Conservation (phyloP, 2,888 invertebrate species). For the Xanthorhoe spadicearia region DNA sequence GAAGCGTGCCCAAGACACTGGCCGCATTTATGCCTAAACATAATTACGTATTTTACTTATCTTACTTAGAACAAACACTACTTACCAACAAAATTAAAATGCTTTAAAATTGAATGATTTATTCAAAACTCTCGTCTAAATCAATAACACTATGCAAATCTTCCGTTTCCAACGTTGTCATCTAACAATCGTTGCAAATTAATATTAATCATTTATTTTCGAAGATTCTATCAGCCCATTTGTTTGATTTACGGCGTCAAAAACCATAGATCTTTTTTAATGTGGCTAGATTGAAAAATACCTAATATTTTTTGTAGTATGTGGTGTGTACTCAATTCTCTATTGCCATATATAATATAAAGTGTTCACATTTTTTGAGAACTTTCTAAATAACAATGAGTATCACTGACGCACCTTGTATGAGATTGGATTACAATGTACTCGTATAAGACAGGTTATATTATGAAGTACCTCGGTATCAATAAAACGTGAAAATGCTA, state of each 20-base stretch:
- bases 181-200: conserved; percentile 39
- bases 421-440: no score
- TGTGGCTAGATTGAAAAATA: background rate
- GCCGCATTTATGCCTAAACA: no score
- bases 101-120: background rate
- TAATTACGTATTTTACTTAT: no score
- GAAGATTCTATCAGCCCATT: conserved; percentile 57
- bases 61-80: no score
- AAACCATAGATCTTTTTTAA: conserved; percentile 46
- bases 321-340: background rate
- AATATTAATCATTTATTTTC: conserved; percentile 45
- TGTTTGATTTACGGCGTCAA: conserved; percentile 55
- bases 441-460: no score
- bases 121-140: background rate
- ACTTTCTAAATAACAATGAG: background rate
- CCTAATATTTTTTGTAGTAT: background rate
- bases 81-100: background rate
- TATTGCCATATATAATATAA: no score
- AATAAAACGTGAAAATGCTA: no score
- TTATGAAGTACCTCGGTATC: no score
- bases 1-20: no score
- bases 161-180: conserved; percentile 21
- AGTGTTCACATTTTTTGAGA: background rate
- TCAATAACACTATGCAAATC: conserved; percentile 20
- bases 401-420: background rate